Evolutionary conservation across 1,140 invertebrate species (phyloP).

Genomic region (Drosophila littoralis): DNA sequence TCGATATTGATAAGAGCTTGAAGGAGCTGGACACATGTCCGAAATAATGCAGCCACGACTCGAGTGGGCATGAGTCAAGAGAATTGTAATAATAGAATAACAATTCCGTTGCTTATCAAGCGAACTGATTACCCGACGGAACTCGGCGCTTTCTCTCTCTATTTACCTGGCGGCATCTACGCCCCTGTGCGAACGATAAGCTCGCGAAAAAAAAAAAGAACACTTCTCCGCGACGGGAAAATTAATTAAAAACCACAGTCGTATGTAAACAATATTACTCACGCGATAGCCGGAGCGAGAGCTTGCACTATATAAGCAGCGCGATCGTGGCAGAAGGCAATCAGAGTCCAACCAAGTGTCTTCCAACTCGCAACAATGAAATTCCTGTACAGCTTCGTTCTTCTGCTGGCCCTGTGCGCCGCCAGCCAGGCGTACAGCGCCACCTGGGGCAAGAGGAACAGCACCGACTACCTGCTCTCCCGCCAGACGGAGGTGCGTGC

Average conservation of each 20-base stretch:
- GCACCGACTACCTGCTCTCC: slow-evolving; percentile 53
- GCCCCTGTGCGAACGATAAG: slow-evolving; percentile 20
- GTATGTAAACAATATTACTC: slow-evolving; percentile 45
- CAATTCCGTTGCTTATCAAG: slow-evolving; percentile 26
- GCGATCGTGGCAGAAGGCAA: background rate
- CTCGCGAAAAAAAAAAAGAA: slow-evolving; percentile 20
- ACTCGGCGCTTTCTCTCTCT: background rate
- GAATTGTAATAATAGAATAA: slow-evolving; percentile 22
- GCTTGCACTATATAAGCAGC: slow-evolving; percentile 47
- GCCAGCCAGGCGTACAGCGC: slow-evolving; percentile 55
- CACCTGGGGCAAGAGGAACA: slow-evolving; percentile 59
- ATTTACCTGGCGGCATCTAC: background rate
- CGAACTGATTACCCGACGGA: slow-evolving; percentile 12
- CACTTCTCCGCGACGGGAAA: slow-evolving; percentile 18
- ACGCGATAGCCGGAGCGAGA: background rate
- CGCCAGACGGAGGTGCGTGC: slow-evolving; percentile 55
- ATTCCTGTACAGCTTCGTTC: slow-evolving; percentile 52
- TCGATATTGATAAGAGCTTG: slow-evolving; percentile 18
- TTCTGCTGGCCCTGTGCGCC: slow-evolving; percentile 61
- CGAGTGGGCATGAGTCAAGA: slow-evolving; percentile 33
- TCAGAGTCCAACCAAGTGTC: slow-evolving; percentile 25
- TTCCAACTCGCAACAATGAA: slow-evolving; percentile 48
- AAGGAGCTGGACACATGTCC: slow-evolving; percentile 1
- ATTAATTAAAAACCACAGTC: slow-evolving; percentile 34
- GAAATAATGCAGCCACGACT: background rate